Percentiles rank a stretch among this genome's conserved stretches.
phyloP scores from a whole-genome alignment of 2,888 invertebrate genomes.

The Mimumesa dahlbomi region DNA sequence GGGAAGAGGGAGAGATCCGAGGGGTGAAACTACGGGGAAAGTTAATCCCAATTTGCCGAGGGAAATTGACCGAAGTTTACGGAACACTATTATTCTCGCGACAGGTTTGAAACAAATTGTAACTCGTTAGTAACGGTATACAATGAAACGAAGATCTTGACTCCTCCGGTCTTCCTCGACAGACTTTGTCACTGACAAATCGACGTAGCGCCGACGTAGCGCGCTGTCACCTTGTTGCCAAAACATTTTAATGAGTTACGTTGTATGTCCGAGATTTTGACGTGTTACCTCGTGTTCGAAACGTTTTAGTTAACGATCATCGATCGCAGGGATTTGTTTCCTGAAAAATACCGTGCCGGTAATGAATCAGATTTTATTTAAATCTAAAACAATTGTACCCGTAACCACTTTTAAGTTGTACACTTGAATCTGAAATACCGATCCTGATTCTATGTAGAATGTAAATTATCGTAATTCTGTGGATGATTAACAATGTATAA shows the following conservation, averaged over 20 bases:
- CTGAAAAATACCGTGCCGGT: no score
- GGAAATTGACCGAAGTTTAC: conserved; percentile 51
- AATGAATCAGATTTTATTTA: no score
- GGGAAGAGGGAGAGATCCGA: conserved; percentile 8
- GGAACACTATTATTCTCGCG: conserved; percentile 52
- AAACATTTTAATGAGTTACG: conserved; percentile 63
- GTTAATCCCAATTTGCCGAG: conserved; percentile 55
- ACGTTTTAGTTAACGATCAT: conserved; percentile 17
- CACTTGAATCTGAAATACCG: no score
- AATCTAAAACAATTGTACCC: no score
- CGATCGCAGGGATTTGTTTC: background rate
- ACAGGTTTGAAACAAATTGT: conserved; percentile 58
- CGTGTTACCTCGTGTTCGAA: conserved; percentile 15
- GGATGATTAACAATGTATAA: no score
- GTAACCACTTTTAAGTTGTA: no score
- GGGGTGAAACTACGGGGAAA: conserved; percentile 45
- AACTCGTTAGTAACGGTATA: conserved; percentile 53
- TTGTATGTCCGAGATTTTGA: conserved; percentile 16
- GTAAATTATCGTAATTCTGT: no score
- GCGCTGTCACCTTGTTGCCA: conserved; percentile 68
- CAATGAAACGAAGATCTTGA: conserved; percentile 45
- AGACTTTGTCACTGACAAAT: conserved; percentile 70
- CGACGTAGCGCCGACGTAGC: conserved; percentile 61
- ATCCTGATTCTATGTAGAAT: no score
- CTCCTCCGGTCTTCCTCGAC: conserved; percentile 16